phyloP scores from a whole-genome alignment of 2,888 invertebrate genomes.

The Tholera decimalis region DNA sequence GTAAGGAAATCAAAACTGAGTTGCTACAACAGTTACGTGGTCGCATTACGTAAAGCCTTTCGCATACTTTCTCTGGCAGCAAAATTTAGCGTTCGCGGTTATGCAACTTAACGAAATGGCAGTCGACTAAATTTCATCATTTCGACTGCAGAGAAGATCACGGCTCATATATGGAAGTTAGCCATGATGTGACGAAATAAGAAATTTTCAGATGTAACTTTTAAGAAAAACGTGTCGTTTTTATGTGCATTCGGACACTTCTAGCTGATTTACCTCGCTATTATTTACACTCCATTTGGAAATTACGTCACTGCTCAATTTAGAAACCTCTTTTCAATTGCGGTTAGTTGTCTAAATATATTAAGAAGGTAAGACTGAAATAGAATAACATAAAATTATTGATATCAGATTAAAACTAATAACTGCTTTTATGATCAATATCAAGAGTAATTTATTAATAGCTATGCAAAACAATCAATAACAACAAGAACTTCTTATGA shows the following conservation, averaged over 20 bases:
- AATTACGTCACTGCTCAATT: constrained; percentile 51
- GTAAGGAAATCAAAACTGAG: constrained; percentile 90
- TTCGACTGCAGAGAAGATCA: constrained; percentile 86
- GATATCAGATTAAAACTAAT: constrained; percentile 28
- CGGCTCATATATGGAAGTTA: constrained; percentile 81
- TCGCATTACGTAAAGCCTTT: constrained; percentile 89
- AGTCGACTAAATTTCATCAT: constrained; percentile 90
- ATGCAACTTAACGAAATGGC: constrained; percentile 88
- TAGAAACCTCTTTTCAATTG: constrained; percentile 39
- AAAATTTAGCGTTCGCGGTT: constrained; percentile 90
- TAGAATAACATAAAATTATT: constrained; percentile 29
- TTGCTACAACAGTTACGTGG: constrained; percentile 87
- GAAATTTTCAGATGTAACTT: constrained; percentile 75
- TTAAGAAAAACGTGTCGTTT: constrained; percentile 46
- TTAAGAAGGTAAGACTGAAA: constrained; percentile 21
- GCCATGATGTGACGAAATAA: constrained; percentile 79
- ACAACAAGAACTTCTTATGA: constrained; percentile 66
- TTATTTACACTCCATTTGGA: constrained; percentile 33
- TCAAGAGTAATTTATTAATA: constrained; percentile 64
- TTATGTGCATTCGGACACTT: constrained; percentile 40
- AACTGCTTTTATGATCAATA: constrained; percentile 30
- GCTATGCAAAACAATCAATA: constrained; percentile 72
- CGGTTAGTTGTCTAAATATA: constrained; percentile 20
- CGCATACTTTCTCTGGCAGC: constrained; percentile 91
- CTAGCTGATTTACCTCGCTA: constrained; percentile 37